Evolutionary conservation across 2,888 invertebrate genomes (phyloP).

Genomic region (Cosmia trapezina): DNA sequence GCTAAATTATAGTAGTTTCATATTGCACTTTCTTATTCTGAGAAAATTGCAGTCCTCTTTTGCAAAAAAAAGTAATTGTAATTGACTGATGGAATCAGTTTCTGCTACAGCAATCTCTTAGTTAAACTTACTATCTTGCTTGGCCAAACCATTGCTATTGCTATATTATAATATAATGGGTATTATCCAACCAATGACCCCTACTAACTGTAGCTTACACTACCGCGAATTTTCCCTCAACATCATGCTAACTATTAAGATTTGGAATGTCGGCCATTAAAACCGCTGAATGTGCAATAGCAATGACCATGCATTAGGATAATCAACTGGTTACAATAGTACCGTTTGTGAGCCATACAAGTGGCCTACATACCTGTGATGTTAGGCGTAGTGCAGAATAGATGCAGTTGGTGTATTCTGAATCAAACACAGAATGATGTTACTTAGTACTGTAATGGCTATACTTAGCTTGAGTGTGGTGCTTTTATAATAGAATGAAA

Average conservation of each 20-base stretch:
- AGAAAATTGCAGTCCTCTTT: background rate
- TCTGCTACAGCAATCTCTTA: background rate
- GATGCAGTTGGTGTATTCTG: conserved; percentile 28
- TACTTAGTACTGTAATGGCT: background rate
- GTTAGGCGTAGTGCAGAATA: conserved; percentile 42
- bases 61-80: background rate
- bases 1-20: background rate
- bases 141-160: background rate
- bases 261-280: conserved; percentile 41
- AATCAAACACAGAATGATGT: background rate
- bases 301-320: conserved; percentile 52
- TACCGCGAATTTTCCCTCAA: conserved; percentile 24
- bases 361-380: conserved; percentile 50
- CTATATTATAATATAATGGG: no score
- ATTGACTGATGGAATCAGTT: background rate
- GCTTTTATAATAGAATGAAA: background rate
- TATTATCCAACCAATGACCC: background rate
- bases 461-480: no score
- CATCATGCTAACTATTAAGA: conserved; percentile 29
- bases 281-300: conserved; percentile 40
- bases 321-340: conserved; percentile 53
- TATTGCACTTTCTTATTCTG: background rate
- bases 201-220: conserved; percentile 13
- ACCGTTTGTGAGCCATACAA: conserved; percentile 51
- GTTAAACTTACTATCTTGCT: background rate